Evolutionary conservation across 2,888 invertebrate genomes (phyloP), one percentile per base, ranked within the genome.

Genomic region (Alitta virens): DNA sequence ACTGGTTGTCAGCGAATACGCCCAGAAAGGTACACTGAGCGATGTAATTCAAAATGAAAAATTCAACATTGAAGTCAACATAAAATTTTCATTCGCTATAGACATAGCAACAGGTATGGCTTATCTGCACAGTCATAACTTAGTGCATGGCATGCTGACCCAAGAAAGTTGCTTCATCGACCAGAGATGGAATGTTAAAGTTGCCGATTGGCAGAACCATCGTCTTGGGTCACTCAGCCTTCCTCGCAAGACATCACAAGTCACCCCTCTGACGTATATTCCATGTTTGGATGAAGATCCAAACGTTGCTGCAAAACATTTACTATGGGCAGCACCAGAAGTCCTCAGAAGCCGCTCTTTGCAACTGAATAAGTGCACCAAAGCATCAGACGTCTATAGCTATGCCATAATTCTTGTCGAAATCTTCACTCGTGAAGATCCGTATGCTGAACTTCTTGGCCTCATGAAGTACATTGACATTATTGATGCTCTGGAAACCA

Each of bases 71-170:
- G 73, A 71, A 26, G 70, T 67, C 9, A 71, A 74, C 59, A 70
- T 78, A 26, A 74, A 77, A 57, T 70, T 77, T 56, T 72, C 75
- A 74, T 57, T 78, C 7, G 66, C 74, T 2, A 58, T 69, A 5
- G 75, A 77, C 53, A 55, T 70, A 14, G 56, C 51, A 9, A 9
- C 21, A 18, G 77, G 78, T 0, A 72, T 79, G 74, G 60, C 60
- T 12, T 80, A 72, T 64, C 69, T 81, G 9, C 81, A 81, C 60
- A 61, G 66, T 18, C 68, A 74, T 26, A 71, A 69, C 25, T 60
- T 80, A 21, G 63, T 76, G 1, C 81, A 80, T 64, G 80, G 79
- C n/a, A 60, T 66, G 49, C 69, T 81, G 50, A 68, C 60, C 21
- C 72, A 75, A 0, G 62, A 68, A 14, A 68, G 65, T 57, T 79